Percentiles rank a stretch among this genome's conserved stretches.
Conservation (phyloP, 2,113 vertebrate genomes). For the Cinclus cinclus region DNA sequence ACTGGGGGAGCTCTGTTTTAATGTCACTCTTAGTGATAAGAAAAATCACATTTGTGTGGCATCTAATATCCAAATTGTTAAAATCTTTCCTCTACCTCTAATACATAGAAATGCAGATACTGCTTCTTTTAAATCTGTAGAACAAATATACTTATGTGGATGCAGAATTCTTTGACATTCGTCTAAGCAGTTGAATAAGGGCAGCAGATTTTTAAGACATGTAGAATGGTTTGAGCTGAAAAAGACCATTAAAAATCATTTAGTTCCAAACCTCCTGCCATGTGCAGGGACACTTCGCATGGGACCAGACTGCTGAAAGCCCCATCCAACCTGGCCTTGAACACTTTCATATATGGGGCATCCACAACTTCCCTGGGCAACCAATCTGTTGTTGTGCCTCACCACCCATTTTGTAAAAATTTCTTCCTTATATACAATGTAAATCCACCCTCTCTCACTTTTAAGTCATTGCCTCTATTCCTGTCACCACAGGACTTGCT, state of each 20-base stretch:
- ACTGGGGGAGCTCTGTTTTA: neutral
- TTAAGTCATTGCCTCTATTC: neutral
- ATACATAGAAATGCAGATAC: neutral
- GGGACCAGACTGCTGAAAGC: neutral
- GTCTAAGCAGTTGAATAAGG: neutral
- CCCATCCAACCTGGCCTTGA: neutral
- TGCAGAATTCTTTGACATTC: neutral
- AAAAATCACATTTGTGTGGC: neutral
- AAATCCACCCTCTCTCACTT: neutral
- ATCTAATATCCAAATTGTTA: neutral
- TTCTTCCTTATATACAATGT: neutral
- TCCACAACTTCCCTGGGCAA: neutral
- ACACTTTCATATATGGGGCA: neutral
- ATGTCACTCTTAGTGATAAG: neutral
- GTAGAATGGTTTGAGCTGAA: neutral
- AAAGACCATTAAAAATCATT: neutral
- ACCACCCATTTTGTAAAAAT: fast-evolving
- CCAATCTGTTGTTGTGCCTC: neutral
- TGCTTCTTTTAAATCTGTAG: neutral
- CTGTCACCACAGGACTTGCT: neutral
- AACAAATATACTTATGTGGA: neutral
- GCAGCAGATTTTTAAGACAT: neutral
- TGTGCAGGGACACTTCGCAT: neutral
- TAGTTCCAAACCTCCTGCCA: neutral
- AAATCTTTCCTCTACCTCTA: neutral